These are phyloP conservation scores for Ethmia dodecea DNA, from an alignment of 2,888 invertebrate genomes.

Conservation along the genomic window DNA sequence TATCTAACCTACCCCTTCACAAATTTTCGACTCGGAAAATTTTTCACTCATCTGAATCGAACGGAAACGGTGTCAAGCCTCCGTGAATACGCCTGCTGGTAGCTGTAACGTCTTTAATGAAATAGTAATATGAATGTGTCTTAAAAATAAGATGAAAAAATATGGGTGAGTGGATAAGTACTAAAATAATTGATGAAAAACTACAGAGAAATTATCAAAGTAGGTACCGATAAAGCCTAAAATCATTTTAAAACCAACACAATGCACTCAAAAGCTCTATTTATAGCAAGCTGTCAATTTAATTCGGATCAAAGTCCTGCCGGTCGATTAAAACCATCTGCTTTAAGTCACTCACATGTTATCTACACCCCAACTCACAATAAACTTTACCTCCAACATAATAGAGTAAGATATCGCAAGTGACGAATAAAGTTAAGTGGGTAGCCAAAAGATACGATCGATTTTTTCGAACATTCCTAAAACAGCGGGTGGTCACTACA, in stretches of 20 bases:
- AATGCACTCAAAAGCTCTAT: constrained; percentile 29
- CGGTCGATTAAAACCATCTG: constrained; percentile 48
- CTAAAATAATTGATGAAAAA: no score
- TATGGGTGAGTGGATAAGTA: no score
- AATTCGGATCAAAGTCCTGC: constrained; percentile 47
- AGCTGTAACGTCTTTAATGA: no score
- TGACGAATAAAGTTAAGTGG: constrained; percentile 19
- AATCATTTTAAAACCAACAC: constrained; percentile 1
- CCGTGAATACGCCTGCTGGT: no score
- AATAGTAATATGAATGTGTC: no score
- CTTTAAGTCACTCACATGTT: constrained; percentile 13
- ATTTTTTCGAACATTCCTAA: constrained; percentile 43
- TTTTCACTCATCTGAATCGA: no score
- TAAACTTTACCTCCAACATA: background rate
- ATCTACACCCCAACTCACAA: background rate
- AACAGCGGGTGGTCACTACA: constrained; percentile 49
- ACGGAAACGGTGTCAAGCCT: no score
- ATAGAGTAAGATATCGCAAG: background rate
- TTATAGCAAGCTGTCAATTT: constrained; percentile 58
- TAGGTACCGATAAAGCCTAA: no score
- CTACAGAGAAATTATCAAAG: no score
- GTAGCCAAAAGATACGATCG: constrained; percentile 28
- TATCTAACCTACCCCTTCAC: no score
- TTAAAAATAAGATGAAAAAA: no score
- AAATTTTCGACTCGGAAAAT: no score